Evolutionary conservation across 1,140 invertebrate species (phyloP).

Genomic region (Brachionus asplanchnoidis): DNA sequence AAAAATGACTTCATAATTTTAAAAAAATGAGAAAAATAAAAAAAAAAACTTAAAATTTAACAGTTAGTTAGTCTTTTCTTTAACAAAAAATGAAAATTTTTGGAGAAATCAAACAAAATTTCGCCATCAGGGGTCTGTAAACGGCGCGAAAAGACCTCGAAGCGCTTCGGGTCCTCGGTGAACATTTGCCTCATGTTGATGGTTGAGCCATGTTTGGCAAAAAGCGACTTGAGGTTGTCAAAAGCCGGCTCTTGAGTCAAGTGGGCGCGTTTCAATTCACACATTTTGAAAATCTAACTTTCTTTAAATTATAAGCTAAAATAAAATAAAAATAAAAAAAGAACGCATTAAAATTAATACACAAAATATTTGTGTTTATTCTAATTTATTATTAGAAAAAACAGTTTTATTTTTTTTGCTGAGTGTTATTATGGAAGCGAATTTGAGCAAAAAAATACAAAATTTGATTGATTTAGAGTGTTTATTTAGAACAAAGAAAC

Average conservation of each 20-base stretch:
- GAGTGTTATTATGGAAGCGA: background rate
- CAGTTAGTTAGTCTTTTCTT: no score
- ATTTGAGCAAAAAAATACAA: background rate
- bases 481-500: no score
- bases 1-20: no score
- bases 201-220: background rate
- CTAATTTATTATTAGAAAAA: background rate
- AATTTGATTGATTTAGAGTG: background rate
- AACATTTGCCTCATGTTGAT: slow-evolving; percentile 34
- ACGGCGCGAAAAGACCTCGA: background rate
- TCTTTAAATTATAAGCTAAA: background rate
- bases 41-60: no score
- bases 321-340: background rate
- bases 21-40: no score
- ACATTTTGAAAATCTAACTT: background rate
- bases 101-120: slow-evolving; percentile 42
- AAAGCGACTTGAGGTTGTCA: background rate
- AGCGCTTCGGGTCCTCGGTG: background rate
- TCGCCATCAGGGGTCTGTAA: slow-evolving; percentile 40
- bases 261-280: slow-evolving; percentile 28
- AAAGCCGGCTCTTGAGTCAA: slow-evolving; percentile 17
- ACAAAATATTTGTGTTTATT: background rate
- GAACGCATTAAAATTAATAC: background rate
- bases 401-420: background rate
- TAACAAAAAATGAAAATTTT: no score